phyloP scores from a whole-genome alignment of 2,888 invertebrate genomes.

The Phymatocera aterrima region DNA sequence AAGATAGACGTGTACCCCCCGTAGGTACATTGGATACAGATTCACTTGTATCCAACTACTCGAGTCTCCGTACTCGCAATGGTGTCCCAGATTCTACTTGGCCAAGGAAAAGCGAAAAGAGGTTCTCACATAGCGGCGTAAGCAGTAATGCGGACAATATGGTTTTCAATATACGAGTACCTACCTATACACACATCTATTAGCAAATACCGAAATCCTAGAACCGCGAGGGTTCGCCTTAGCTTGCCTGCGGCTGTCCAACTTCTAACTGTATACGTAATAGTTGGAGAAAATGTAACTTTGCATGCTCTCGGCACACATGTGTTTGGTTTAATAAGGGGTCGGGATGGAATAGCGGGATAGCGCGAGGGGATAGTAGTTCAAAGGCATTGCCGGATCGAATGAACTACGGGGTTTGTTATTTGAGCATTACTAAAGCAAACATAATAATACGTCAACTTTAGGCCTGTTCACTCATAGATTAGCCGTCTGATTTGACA shows the following conservation, averaged over 20 bases:
- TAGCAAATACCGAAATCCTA: constrained; percentile 30
- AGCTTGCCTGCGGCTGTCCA: background rate
- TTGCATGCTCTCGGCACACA: constrained; percentile 43
- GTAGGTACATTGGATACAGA: background rate
- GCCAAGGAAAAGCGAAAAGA: background rate
- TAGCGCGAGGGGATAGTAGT: constrained; percentile 51
- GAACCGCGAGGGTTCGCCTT: constrained; percentile 28
- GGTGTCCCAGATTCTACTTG: background rate
- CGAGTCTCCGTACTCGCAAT: background rate
- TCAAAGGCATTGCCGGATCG: constrained; percentile 62
- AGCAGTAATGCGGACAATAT: constrained; percentile 14
- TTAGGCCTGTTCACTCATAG: constrained; percentile 22
- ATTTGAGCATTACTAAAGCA: constrained; percentile 64
- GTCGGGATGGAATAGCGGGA: constrained; percentile 24
- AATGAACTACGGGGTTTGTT: constrained; percentile 65
- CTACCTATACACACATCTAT: no score
- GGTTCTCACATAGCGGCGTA: no score
- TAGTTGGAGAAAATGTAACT: constrained; percentile 38
- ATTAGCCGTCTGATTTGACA: constrained; percentile 18
- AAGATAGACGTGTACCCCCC: no score
- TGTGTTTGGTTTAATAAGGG: constrained; percentile 45
- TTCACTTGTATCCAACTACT: background rate
- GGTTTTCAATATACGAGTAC: constrained; percentile 23
- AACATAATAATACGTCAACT: constrained; percentile 54
- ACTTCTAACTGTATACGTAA: background rate